phyloP scores from a whole-genome alignment of 2,797 vertebrate genomes.

The Semaprochilodus insignis region DNA sequence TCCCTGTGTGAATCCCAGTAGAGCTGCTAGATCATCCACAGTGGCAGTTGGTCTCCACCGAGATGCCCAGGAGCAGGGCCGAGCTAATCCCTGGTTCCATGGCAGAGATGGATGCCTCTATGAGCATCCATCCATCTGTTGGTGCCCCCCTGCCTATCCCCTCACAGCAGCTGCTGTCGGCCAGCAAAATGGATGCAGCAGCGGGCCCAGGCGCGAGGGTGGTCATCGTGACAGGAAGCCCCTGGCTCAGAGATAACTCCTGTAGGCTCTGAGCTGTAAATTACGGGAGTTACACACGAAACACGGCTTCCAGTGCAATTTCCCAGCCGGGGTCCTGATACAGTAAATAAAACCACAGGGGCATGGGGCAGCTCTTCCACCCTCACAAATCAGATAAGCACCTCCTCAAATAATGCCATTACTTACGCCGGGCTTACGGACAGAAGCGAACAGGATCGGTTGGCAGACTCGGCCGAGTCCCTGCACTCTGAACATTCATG shows the following conservation, averaged over 20 bases:
- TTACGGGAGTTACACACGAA: slow-evolving; percentile 49
- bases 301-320: slow-evolving; percentile 45
- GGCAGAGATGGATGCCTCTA: slow-evolving; percentile 68
- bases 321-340: slow-evolving; percentile 37
- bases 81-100: slow-evolving; percentile 62
- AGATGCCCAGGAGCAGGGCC: slow-evolving; percentile 57
- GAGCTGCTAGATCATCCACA: slow-evolving; percentile 62
- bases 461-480: background rate
- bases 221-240: slow-evolving; percentile 53
- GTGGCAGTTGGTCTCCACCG: slow-evolving; percentile 55
- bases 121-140: slow-evolving; percentile 65
- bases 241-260: slow-evolving; percentile 49
- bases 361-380: slow-evolving; percentile 18
- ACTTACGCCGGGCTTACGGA: slow-evolving; percentile 13
- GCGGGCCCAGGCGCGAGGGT: slow-evolving; percentile 41
- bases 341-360: slow-evolving; percentile 48
- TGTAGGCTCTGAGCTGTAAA: slow-evolving; percentile 44
- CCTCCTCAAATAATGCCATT: slow-evolving; percentile 30
- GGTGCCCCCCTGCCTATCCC: slow-evolving; percentile 55
- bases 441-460: slow-evolving; percentile 6
- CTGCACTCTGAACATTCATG: background rate
- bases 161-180: slow-evolving; percentile 57
- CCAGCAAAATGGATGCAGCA: slow-evolving; percentile 57
- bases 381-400: slow-evolving; percentile 40
- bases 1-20: slow-evolving; percentile 40